phyloP scores from a whole-genome alignment of 2,113 vertebrate species.

The Hippoglossus stenolepis region DNA sequence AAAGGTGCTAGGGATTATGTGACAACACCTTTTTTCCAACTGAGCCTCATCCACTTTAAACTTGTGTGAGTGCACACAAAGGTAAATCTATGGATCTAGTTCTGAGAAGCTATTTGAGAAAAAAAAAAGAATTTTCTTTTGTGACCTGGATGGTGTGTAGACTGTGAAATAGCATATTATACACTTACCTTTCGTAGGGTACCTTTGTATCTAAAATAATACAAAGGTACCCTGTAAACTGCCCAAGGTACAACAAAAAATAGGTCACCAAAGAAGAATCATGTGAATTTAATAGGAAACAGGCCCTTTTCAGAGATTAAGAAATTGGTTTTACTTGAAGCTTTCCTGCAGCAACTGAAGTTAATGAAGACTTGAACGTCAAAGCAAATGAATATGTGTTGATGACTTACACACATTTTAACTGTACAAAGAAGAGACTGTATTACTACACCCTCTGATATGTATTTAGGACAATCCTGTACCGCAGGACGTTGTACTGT shows the following conservation, averaged over 20 bases:
- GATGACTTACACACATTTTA: background rate
- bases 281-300: background rate
- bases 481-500: background rate
- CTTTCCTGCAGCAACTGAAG: background rate
- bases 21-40: background rate
- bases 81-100: background rate
- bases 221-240: background rate
- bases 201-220: background rate
- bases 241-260: background rate
- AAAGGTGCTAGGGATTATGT: background rate
- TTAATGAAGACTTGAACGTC: background rate
- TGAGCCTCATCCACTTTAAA: background rate
- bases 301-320: background rate
- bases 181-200: background rate
- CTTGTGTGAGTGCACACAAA: background rate
- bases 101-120: background rate
- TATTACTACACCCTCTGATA: background rate
- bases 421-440: background rate
- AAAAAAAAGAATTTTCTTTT: too few species aligned
- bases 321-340: background rate
- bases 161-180: conserved; percentile 4
- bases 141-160: background rate
- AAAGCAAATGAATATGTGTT: background rate
- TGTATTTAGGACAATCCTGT: background rate
- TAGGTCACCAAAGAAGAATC: background rate